Evolutionary conservation across 2,888 invertebrate genomes (phyloP).

Genomic region (Smittia aterrima): DNA sequence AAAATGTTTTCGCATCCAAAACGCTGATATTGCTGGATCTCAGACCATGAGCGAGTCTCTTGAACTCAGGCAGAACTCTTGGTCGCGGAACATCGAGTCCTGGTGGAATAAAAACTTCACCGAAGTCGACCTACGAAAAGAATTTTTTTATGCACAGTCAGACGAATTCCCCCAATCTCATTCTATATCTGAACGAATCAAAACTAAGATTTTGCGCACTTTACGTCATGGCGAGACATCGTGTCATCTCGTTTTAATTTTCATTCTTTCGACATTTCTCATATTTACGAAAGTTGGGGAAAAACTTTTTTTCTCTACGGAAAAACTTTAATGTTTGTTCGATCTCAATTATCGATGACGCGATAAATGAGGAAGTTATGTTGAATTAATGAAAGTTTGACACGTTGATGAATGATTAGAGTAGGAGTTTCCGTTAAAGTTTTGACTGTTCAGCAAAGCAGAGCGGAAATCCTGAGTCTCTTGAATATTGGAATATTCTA

Average conservation of each 20-base stretch:
- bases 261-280: no score
- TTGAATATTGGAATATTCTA: no score
- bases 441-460: no score
- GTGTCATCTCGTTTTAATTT: conserved; percentile 29
- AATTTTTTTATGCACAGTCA: background rate
- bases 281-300: background rate
- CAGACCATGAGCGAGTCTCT: conserved; percentile 81
- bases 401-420: no score
- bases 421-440: no score
- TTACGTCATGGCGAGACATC: background rate
- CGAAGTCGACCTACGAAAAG: conserved; percentile 76
- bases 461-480: no score
- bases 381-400: no score
- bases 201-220: conserved; percentile 29
- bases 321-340: background rate
- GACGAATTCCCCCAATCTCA: background rate
- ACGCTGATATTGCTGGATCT: conserved; percentile 89
- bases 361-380: no score
- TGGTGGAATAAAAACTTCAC: conserved; percentile 74
- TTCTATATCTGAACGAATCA: background rate
- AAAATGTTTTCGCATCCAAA: conserved; percentile 86
- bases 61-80: conserved; percentile 79
- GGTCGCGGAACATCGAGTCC: conserved; percentile 77
- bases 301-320: background rate
- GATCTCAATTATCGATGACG: no score